These are phyloP conservation scores for Synanceia verrucosa DNA, from an alignment of 2,797 vertebrate genomes.

Conservation along the genomic window DNA sequence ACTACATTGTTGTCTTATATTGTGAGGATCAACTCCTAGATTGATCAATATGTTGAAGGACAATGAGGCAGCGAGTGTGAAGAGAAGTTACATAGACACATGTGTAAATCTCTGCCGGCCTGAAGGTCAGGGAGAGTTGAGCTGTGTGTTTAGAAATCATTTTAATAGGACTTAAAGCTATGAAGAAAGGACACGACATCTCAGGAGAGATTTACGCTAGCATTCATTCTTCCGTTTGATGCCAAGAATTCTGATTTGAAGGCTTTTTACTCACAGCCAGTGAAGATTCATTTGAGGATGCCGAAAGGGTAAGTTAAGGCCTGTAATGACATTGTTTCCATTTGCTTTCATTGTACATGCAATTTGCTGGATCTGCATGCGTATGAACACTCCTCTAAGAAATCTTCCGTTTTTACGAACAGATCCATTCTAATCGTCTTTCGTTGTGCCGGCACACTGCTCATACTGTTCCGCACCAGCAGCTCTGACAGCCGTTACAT, in stretches of 20 bases:
- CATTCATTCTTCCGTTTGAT: conserved; percentile 28
- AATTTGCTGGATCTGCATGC: not conserved
- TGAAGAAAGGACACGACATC: conserved; percentile 1
- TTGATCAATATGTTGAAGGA: conserved; percentile 53
- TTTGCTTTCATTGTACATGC: not conserved
- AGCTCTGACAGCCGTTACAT: conserved; percentile 44
- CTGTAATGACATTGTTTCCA: not conserved
- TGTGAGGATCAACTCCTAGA: conserved; percentile 11
- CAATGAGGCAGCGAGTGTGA: conserved; percentile 31
- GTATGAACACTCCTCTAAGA: not conserved
- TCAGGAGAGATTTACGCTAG: not conserved
- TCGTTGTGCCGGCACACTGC: not conserved
- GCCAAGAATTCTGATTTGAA: conserved; percentile 28
- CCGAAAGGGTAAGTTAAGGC: not conserved
- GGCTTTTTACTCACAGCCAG: not conserved
- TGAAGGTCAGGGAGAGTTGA: conserved; percentile 41
- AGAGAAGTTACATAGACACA: conserved; percentile 26
- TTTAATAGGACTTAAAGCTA: conserved; percentile 24
- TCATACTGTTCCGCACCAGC: conserved; percentile 37
- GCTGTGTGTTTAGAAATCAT: conserved; percentile 9
- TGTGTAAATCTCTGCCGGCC: conserved; percentile 24
- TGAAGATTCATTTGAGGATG: not conserved
- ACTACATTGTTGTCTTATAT: conserved; percentile 7
- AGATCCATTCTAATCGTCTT: not conserved
- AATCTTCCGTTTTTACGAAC: not conserved